Percentiles rank a stretch among this genome's conserved stretches.
Conservation (phyloP, 2,113 vertebrate species). For the Glaucomys volans region DNA sequence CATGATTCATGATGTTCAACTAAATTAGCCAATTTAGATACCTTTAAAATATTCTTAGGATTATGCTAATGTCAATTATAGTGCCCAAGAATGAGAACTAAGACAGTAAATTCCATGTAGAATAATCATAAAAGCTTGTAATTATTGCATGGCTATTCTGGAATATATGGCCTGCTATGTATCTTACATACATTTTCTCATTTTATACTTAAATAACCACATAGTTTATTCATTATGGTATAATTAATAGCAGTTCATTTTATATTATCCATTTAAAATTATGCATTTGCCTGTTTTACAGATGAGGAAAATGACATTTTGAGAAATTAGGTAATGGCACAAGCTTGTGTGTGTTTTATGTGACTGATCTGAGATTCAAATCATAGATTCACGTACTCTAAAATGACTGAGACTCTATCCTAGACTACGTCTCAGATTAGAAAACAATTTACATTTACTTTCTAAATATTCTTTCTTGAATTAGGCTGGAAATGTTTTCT, state of each 20-base stretch:
- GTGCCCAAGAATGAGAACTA: not conserved
- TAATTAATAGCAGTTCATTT: too few relatives aligned
- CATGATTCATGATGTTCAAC: not conserved
- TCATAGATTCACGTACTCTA: not conserved
- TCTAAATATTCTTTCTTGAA: constrained; percentile 11
- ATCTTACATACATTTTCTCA: not conserved
- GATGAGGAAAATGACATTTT: not conserved
- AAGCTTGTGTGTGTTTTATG: not conserved
- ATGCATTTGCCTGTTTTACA: not conserved
- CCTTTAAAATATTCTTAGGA: not conserved
- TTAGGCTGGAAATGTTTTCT: not conserved
- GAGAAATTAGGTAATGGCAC: not conserved
- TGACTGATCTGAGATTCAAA: not conserved
- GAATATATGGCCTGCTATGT: not conserved
- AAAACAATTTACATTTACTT: constrained; percentile 18
- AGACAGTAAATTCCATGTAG: not conserved
- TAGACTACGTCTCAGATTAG: not conserved
- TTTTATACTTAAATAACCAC: not conserved
- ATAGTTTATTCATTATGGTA: not conserved
- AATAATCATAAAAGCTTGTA: not conserved
- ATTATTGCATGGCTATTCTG: not conserved
- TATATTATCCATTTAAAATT: too few relatives aligned
- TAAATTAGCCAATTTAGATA: not conserved
- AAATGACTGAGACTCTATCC: not conserved
- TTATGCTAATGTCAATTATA: not conserved